A percentile compares a stretch with the other conserved stretches of the same genome.
Evolutionary conservation across 2,797 vertebrate species (phyloP).

Genomic region (Xenops minutus): DNA sequence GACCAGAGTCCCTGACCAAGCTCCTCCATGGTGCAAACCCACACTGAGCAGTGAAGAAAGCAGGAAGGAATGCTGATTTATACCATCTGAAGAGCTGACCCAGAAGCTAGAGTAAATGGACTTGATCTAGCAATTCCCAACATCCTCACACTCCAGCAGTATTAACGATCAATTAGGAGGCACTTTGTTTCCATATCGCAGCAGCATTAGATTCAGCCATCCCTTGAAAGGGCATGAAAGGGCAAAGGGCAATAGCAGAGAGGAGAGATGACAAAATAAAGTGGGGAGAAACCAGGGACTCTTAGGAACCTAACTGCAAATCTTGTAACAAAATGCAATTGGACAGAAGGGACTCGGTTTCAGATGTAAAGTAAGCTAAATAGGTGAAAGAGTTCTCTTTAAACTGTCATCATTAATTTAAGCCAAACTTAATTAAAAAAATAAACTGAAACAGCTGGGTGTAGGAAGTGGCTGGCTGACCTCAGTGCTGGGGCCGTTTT

Average conservation of each 20-base stretch:
- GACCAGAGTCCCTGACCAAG: background rate
- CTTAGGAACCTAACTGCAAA: conserved; percentile 28
- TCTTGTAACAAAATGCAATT: conserved; percentile 44
- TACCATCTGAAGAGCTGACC: conserved; percentile 29
- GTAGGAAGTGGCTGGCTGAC: conserved; percentile 63
- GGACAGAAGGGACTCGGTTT: conserved; percentile 51
- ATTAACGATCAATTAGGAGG: conserved; percentile 60
- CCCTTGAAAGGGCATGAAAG: conserved; percentile 34
- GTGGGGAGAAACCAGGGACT: conserved; percentile 9
- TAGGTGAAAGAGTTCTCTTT: conserved; percentile 63
- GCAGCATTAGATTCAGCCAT: conserved; percentile 26
- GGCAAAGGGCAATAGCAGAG: conserved; percentile 40
- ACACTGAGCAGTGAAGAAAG: background rate
- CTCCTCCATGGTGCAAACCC: background rate
- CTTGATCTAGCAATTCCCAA: conserved; percentile 38
- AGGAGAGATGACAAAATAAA: conserved; percentile 37
- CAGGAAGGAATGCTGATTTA: conserved; percentile 21
- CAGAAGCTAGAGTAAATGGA: conserved; percentile 34
- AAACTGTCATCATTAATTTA: conserved; percentile 69
- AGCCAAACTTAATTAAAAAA: conserved; percentile 66
- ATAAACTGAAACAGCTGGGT: conserved; percentile 65
- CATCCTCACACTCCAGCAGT: conserved; percentile 30
- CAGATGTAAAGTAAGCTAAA: conserved; percentile 58
- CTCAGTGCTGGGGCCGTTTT: conserved; percentile 36
- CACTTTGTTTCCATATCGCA: conserved; percentile 30